A percentile compares a stretch with the other conserved stretches of the same genome.
Evolutionary conservation across 1,140 invertebrate species (phyloP).

Genomic region (Drosophila cardini): DNA sequence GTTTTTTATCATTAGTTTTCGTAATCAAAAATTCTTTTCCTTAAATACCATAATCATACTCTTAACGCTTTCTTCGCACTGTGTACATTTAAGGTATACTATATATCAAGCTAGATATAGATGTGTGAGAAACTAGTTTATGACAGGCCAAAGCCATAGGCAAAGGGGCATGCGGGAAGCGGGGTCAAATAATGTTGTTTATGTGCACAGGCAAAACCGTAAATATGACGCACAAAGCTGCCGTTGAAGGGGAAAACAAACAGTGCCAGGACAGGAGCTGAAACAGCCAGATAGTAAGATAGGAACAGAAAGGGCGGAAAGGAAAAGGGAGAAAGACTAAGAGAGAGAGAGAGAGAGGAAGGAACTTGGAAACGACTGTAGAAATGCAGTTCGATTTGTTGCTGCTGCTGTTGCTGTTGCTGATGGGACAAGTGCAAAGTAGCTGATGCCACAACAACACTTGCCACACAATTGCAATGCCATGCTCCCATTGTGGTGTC

Average conservation of each 20-base stretch:
- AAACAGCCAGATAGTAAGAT: not conserved
- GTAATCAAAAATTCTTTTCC: no score
- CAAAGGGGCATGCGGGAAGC: not conserved
- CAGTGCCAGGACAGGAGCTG: constrained; percentile 14
- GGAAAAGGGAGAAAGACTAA: not conserved
- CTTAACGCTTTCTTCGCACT: no score
- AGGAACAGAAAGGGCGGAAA: not conserved
- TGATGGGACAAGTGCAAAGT: constrained; percentile 49
- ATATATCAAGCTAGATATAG: constrained; percentile 37
- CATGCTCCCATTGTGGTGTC: constrained; percentile 55
- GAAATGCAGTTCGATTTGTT: constrained; percentile 17
- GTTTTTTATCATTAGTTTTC: no score
- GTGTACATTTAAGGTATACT: not conserved
- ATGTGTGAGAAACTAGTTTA: constrained; percentile 83
- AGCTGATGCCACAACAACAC: constrained; percentile 20
- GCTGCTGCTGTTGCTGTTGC: not conserved
- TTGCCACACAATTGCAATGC: constrained; percentile 45
- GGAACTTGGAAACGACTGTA: not conserved
- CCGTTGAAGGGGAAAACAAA: constrained; percentile 14
- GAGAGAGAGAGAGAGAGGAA: not conserved
- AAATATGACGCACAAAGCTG: constrained; percentile 71
- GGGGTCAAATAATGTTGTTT: constrained; percentile 81
- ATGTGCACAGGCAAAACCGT: constrained; percentile 72
- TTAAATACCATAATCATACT: no score
- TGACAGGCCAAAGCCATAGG: constrained; percentile 57